Base-by-base conservation (phyloP, 92 coral and sea anemone genomes). In the Parazoanthus swiftii region DNA sequence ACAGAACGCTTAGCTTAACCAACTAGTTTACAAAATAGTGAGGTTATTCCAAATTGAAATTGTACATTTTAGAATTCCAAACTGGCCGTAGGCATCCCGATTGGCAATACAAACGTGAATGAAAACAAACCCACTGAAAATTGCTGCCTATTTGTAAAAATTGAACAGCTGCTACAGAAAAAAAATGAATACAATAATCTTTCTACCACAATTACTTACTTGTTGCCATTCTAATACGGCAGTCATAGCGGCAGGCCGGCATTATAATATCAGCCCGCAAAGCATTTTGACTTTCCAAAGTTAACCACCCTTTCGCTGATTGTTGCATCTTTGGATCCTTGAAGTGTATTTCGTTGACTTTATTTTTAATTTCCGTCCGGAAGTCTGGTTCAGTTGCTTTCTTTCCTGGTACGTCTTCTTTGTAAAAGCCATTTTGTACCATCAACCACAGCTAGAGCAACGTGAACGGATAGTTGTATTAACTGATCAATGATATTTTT, bases 301-400 rank as follows among this genome's bases (percentile, higher is more conserved):
- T n/a, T 11, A 70, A 20, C 74, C 74, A 70, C 14, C 74, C 74
- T 70, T 20, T 70, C 9, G 74, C 74, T 29, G 4, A 70, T 10
- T 70, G 29, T 70, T 70, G 74, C 74, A 70, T 70, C 74, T 70
- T 70, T n/a, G 74, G 74, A 70, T 70, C 74, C 4, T n/a, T 29
- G 6, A 70, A 70, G 10, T 70, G 26, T 70, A 70, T n/a, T 10
- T 6, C 36, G 25, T 21, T 36, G 8, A 70, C 33, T 29, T n/a
- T 23, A 36, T 20, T 70, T 20, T 70, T 70, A 20, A 70, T 29
- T 70, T 25, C 29, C 74, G 5, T 70, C 74, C 26, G 74, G 36
- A 70, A 70, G 36, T 70, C 74, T 70, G 74, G 74, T n/a, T 70
- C 74, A 21, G 4, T 5, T 70, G 3, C 74, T 70, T 70, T 6